Evolutionary conservation across 2,797 vertebrate species (phyloP).

Genomic region (Peromyscus melanophrys): DNA sequence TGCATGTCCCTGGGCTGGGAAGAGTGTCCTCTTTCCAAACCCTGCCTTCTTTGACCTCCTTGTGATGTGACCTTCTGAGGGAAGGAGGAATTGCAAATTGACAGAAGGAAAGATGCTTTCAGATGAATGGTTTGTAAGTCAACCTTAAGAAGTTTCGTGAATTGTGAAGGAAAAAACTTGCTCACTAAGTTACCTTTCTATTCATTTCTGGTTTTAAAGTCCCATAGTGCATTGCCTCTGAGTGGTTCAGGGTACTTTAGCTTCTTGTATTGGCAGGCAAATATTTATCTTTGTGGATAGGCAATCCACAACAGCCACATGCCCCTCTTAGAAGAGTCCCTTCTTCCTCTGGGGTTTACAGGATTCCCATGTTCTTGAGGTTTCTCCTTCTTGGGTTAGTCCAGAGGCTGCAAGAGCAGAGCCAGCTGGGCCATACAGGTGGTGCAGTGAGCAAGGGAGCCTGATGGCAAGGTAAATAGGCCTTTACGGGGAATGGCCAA

Average conservation of each 20-base stretch:
- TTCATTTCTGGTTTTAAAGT: slow-evolving; percentile 25
- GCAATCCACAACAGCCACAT: fast-evolving
- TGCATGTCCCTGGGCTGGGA: not conserved
- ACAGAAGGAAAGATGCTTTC: not conserved
- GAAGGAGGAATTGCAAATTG: not conserved
- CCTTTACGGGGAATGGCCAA: fast-evolving
- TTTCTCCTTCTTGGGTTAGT: not conserved
- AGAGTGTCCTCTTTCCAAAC: not conserved
- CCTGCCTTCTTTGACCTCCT: not conserved
- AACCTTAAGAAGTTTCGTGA: not conserved
- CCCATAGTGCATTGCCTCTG: not conserved
- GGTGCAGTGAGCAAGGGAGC: not conserved
- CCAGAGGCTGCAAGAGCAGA: not conserved
- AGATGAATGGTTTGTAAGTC: slow-evolving; percentile 36
- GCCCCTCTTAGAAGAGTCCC: not conserved
- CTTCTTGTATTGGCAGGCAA: not conserved
- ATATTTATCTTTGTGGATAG: slow-evolving; percentile 25
- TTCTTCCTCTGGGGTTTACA: not conserved
- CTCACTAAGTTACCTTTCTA: not conserved
- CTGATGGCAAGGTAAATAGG: fast-evolving
- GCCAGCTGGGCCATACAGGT: fast-evolving
- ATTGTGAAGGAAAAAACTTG: not conserved
- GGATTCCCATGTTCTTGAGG: fast-evolving
- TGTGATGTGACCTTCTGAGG: not conserved
- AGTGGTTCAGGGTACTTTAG: not conserved